Conservation (phyloP, 2,888 invertebrate species). For the Sesia apiformis region DNA sequence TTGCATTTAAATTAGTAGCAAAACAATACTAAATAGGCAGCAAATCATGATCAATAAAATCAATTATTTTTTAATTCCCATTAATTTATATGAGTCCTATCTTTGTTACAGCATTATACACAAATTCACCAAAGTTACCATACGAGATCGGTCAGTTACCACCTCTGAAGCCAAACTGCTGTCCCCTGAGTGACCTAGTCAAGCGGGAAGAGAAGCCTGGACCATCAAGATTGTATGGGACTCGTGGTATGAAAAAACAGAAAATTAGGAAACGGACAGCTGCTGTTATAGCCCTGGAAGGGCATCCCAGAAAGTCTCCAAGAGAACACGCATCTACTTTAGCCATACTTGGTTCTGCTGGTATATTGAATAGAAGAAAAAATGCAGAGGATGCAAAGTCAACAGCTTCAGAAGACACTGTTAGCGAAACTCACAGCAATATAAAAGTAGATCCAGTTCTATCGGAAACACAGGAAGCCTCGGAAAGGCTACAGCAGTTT, state of each 20-base stretch:
- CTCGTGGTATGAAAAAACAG: constrained; percentile 56
- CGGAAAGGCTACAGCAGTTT: constrained; percentile 56
- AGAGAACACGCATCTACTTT: constrained; percentile 91
- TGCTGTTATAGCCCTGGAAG: constrained; percentile 47
- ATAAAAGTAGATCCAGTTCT: constrained; percentile 37
- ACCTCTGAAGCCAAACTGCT: constrained; percentile 74
- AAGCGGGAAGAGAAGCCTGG: constrained; percentile 54
- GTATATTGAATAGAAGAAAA: constrained; percentile 73
- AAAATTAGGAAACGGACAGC: constrained; percentile 44
- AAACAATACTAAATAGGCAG: no score
- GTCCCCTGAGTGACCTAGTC: constrained; percentile 61
- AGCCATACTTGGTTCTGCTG: constrained; percentile 81
- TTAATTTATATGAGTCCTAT: constrained; percentile 1
- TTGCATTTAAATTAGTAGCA: no score
- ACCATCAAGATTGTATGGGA: constrained; percentile 53
- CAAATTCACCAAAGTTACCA: constrained; percentile 80
- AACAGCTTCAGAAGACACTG: constrained; percentile 60
- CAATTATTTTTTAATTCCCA: no score
- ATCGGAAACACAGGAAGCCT: constrained; percentile 47
- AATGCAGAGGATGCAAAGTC: constrained; percentile 56
- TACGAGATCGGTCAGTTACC: constrained; percentile 82
- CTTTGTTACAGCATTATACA: constrained; percentile 64
- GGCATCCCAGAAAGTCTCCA: constrained; percentile 86
- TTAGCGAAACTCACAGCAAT: constrained; percentile 47
- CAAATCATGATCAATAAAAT: no score